Base-by-base conservation (phyloP, 2,797 vertebrate species). In the Hirundo rustica region DNA sequence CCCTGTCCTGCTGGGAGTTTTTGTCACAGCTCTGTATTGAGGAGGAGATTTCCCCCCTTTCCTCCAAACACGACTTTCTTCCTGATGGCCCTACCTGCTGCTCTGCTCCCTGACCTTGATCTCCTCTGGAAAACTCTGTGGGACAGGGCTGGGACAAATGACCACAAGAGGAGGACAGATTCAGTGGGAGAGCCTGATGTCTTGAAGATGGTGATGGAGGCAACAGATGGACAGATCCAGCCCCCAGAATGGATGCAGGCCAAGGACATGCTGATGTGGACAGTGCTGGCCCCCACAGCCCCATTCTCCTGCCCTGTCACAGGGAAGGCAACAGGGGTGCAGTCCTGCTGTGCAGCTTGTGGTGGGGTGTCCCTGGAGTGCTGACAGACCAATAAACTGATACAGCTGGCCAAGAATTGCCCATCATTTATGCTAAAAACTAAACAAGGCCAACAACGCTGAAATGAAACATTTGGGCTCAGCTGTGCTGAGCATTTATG, bases 211-310 rank as follows among this genome's bases (percentile, higher is more conserved):
- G 30, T 38, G 38, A 32, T 73, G 36, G 21, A 85, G 29, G 38
- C 40, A 91, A 66, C 15, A 51, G 60, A 67, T 13, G 51, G 51
- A 36, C 22, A 40, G 22, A 48, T 68, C 22, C 20, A 60, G 18
- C 7, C 29, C 9, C 30, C 12, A 54, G 58, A 5, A 42, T 0
- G 2, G 50, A 70, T 70, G 40, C 51, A 70, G 53, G 13, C 17
- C 68, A 57, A 70, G 67, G 60, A 38, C 9, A 17, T 14, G 19
- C 12, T 34, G 21, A 3, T 67, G 32, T n/a, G 57, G 34, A 53
- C 22, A 29, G 3, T 0, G 0, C 0, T 61, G 61, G 18, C 32
- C n/a, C 42, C 32, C 55, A 32, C 20, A 66, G 14, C 9, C 9
- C 9, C 5, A 1, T 17, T 64, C 20, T 92, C 11, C 26, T 44